Evolutionary conservation across 2,888 invertebrate species (phyloP), one percentile per base, ranked within the genome.

Genomic region (Azorinus chamasolen): DNA sequence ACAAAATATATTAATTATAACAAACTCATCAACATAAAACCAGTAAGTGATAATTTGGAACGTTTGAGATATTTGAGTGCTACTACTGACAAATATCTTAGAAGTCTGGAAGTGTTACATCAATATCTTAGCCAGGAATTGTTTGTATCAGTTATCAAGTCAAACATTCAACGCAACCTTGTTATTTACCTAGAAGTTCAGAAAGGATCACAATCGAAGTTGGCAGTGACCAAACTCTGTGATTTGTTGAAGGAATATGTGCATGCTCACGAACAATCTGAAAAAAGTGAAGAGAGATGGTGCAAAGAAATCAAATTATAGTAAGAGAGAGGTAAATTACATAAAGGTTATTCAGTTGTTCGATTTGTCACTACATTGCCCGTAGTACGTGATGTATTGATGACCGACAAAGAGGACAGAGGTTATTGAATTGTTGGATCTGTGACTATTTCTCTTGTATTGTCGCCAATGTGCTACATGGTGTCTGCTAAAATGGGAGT

Each of bases 161-260:
- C 63, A 22, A 74, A 57, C 32, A 14, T 58, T n/a, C 74, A 68
- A 22, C 22, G 32, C 16, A 65, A 69, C 37, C 46, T 69, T 8
- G 20, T 63, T 16, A 12, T 55, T 0, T 64, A 69, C 14, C 39
- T 74, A 0, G 74, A 64, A 61, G 65, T 70, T 16, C 64, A 59
- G 37, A 70, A 70, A 10, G 65, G 65, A 22, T n/a, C 46, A 14
- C 25, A 53, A 8, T 48, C 22, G 4, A 41, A 50, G 24, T 59
- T 53, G 65, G 61, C 58, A 14, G 46, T 65, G 24, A 3, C 1
- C n/a, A 20, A 8, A n/a, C 43, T 72, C 2, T 16, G 53, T 16
- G 45, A 64, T 25, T 27, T n/a, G 20, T 48, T 73, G 25, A 46
- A n/a, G 3, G 54, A 53, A 18, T 73, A 73, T 27, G 46, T 73